Conservation (phyloP, 2,113 vertebrate genomes). For the Corapipo altera region DNA sequence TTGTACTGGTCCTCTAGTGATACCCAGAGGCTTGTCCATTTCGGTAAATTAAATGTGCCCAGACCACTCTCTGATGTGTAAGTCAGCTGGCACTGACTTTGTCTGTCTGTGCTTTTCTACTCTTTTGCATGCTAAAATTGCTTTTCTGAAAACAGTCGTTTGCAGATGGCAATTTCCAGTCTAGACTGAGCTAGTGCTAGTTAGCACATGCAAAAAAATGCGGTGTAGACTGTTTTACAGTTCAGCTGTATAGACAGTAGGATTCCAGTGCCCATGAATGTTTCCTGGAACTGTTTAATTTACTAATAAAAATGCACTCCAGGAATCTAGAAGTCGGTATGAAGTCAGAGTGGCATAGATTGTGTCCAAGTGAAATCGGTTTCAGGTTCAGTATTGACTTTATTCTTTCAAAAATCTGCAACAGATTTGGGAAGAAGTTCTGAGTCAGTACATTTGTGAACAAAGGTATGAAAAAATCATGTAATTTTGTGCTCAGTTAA, state of each 20-base stretch:
- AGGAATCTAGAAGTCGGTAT: slow-evolving; percentile 34
- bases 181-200: background rate
- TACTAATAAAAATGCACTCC: slow-evolving; percentile 48
- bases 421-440: slow-evolving; percentile 10
- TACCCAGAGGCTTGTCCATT: background rate
- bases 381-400: background rate
- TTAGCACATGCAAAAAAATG: background rate
- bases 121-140: background rate
- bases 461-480: background rate
- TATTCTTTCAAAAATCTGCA: slow-evolving; percentile 1
- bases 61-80: background rate
- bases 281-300: slow-evolving; percentile 65
- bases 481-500: background rate
- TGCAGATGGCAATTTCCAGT: background rate
- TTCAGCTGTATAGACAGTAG: slow-evolving; percentile 23
- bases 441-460: background rate
- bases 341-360: background rate
- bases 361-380: slow-evolving; percentile 31
- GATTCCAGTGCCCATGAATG: background rate
- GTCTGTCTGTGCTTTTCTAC: background rate
- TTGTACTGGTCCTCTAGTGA: background rate
- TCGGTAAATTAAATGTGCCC: background rate
- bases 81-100: background rate
- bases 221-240: background rate
- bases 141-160: slow-evolving; percentile 1